These are phyloP conservation scores for Knipowitschia caucasica DNA, from an alignment of 2,797 vertebrate genomes.

Conservation along the genomic window DNA sequence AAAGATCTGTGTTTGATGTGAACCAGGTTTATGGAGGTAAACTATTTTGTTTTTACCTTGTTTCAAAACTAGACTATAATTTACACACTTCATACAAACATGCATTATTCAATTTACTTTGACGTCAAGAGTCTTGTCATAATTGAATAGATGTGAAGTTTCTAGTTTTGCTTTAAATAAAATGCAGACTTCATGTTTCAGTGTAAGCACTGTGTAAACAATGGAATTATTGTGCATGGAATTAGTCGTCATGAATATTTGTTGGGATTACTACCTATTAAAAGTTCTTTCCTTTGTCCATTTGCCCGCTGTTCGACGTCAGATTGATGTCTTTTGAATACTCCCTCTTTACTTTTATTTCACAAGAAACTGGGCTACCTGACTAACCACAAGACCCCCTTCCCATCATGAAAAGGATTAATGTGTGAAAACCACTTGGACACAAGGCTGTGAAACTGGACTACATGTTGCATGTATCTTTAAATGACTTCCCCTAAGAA, in stretches of 20 bases:
- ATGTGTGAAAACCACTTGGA: slow-evolving; percentile 86
- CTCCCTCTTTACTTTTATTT: slow-evolving; percentile 10
- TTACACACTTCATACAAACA: neutral
- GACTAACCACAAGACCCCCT: slow-evolving; percentile 59
- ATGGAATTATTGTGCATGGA: slow-evolving; percentile 16
- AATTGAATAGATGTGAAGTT: neutral
- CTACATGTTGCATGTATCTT: slow-evolving; percentile 50
- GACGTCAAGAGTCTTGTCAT: neutral
- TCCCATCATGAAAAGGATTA: slow-evolving; percentile 40
- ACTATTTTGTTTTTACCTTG: too few relatives aligned
- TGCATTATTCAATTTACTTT: neutral
- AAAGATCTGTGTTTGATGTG: neutral
- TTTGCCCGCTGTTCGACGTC: neutral
- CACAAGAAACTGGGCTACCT: slow-evolving; percentile 44
- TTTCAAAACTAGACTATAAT: too few relatives aligned
- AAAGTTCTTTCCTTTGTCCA: neutral
- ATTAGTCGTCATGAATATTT: slow-evolving; percentile 9
- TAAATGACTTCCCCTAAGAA: slow-evolving; percentile 39
- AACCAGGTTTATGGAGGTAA: neutral
- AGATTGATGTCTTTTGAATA: neutral
- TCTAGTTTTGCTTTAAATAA: neutral
- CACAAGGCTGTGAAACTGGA: slow-evolving; percentile 78
- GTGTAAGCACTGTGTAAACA: neutral
- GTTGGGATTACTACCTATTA: neutral
- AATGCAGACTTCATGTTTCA: neutral